Percentiles rank a stretch among this genome's conserved stretches.
These are phyloP conservation scores for Carettochelys insculpta DNA, from an alignment of 2,113 vertebrate genomes.

Conservation along the genomic window DNA sequence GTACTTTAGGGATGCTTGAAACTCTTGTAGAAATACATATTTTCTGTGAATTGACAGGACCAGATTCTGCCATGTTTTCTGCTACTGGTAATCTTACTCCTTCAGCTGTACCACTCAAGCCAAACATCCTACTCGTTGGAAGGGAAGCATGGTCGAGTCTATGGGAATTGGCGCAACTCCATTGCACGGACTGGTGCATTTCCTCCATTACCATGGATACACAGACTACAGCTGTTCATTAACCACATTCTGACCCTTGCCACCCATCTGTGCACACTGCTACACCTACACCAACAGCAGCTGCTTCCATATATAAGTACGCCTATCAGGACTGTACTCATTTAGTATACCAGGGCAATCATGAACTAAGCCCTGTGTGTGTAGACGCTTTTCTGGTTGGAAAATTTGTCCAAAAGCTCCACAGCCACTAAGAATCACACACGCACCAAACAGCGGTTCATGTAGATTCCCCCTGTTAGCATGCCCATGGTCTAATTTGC, in stretches of 20 bases:
- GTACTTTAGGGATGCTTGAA: background rate
- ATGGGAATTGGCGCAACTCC: background rate
- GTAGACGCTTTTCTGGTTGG: background rate
- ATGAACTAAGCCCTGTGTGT: background rate
- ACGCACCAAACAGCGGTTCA: background rate
- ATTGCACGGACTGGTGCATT: too few species aligned
- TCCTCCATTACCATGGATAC: background rate
- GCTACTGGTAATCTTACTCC: background rate
- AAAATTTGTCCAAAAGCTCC: too few species aligned
- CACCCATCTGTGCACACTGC: background rate
- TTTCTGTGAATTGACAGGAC: background rate
- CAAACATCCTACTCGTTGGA: rapidly evolving
- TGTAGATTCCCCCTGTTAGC: background rate
- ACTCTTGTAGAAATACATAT: background rate
- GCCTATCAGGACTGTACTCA: background rate
- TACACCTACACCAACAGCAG: background rate
- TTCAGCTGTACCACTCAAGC: background rate
- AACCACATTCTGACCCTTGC: background rate
- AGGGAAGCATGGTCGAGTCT: background rate
- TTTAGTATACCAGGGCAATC: background rate
- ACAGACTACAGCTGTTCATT: background rate
- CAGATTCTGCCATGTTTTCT: background rate
- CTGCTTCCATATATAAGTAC: background rate
- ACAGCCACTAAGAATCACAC: too few species aligned
- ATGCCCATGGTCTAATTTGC: background rate